phyloP scores from a whole-genome alignment of 2,797 vertebrate genomes.

The Garrulus glandarius region DNA sequence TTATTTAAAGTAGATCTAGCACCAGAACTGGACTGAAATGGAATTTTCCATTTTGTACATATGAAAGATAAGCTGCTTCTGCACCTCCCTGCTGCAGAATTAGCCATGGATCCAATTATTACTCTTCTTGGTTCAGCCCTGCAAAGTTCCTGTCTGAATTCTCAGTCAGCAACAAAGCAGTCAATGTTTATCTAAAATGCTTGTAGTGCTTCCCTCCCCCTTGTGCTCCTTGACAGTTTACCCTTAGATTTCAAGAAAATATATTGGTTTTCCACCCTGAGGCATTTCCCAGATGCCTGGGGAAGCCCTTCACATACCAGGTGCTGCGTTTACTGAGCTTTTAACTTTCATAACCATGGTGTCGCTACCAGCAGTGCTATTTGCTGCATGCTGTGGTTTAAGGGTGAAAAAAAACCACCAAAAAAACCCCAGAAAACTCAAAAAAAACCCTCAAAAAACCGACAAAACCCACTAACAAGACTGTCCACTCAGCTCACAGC shows the following conservation, averaged over 20 bases:
- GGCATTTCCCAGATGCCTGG: not conserved
- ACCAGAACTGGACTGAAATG: conserved; percentile 22
- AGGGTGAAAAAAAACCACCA: not conserved
- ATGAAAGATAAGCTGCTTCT: not conserved
- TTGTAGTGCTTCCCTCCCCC: not conserved
- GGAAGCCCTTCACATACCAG: not conserved
- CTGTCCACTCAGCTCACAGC: not conserved
- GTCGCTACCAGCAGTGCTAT: not conserved
- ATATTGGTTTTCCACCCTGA: not conserved
- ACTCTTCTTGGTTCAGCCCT: not conserved
- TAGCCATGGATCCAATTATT: conserved; percentile 14
- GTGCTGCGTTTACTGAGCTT: not conserved
- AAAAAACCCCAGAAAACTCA: rapidly evolving
- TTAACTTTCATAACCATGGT: not conserved
- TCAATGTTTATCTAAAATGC: not conserved
- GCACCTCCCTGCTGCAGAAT: not conserved
- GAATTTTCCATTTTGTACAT: conserved; percentile 37
- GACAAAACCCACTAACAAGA: not conserved
- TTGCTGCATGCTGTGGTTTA: not conserved
- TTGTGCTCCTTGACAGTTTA: not conserved
- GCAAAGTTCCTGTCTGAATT: not conserved
- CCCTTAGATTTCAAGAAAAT: not conserved
- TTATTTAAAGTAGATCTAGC: conserved; percentile 8
- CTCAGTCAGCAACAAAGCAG: not conserved
- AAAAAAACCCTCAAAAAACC: not conserved